Evolutionary conservation across 2,113 vertebrate species (phyloP).

Genomic region (Mormoops blainvillei): DNA sequence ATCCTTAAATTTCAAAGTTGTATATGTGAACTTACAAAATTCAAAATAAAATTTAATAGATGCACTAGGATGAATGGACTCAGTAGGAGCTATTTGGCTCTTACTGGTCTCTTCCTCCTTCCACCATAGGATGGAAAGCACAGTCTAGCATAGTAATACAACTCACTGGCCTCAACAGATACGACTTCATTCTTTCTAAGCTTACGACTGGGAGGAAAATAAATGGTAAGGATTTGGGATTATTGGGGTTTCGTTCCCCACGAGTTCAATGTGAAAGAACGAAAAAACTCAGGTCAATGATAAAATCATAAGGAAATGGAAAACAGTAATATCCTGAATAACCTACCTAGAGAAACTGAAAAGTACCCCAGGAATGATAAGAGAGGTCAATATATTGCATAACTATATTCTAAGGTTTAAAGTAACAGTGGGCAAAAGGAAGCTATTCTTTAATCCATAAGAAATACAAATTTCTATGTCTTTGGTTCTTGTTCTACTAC

Average conservation of each 20-base stretch:
- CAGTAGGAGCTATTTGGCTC: neutral
- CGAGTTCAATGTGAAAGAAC: neutral
- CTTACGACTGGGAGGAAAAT: neutral
- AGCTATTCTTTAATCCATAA: neutral
- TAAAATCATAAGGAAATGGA: neutral
- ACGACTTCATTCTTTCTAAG: neutral
- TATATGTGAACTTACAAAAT: neutral
- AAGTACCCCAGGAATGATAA: neutral
- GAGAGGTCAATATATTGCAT: neutral
- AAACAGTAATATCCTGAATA: neutral
- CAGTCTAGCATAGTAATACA: neutral
- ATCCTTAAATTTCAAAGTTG: neutral
- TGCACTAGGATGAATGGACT: neutral
- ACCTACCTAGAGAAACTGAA: neutral
- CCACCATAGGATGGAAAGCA: neutral
- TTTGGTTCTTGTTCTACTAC: slow-evolving; percentile 11
- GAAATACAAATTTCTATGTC: neutral
- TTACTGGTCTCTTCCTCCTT: neutral
- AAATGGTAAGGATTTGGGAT: neutral
- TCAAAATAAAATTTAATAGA: neutral
- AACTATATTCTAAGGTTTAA: neutral
- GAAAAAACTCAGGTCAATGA: neutral
- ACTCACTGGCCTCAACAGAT: neutral
- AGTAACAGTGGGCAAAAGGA: slow-evolving; percentile 1
- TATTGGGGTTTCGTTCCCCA: neutral